These are phyloP conservation scores for Drepanosiphum platanoidis DNA, from an alignment of 2,888 invertebrate genomes.

Conservation along the genomic window DNA sequence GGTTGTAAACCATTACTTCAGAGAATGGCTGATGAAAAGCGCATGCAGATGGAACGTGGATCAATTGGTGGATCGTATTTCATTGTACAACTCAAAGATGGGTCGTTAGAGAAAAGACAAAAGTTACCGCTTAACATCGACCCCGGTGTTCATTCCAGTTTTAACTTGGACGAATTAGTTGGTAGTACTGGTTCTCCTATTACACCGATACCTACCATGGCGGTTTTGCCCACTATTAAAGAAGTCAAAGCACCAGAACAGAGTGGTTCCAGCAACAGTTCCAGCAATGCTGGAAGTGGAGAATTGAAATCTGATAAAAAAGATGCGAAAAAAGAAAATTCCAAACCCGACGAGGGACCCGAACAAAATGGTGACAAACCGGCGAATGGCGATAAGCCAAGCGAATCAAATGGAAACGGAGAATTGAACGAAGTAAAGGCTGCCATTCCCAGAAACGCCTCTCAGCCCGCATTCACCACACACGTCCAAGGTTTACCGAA, in stretches of 20 bases:
- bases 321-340: slow-evolving; percentile 66
- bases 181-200: slow-evolving; percentile 73
- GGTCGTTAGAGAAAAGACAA: slow-evolving; percentile 87
- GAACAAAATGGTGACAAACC: slow-evolving; percentile 63
- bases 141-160: slow-evolving; percentile 92
- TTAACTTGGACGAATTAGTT: slow-evolving; percentile 85
- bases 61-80: slow-evolving; percentile 89
- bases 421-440: slow-evolving; percentile 65
- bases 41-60: slow-evolving; percentile 89
- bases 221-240: slow-evolving; percentile 88
- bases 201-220: slow-evolving; percentile 83
- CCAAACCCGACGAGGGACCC: slow-evolving; percentile 65
- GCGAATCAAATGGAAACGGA: slow-evolving; percentile 25
- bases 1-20: slow-evolving; percentile 83
- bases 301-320: slow-evolving; percentile 65
- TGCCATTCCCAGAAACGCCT: slow-evolving; percentile 81
- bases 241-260: slow-evolving; percentile 78
- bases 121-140: slow-evolving; percentile 92
- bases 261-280: slow-evolving; percentile 70
- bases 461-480: slow-evolving; percentile 85
- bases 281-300: slow-evolving; percentile 69
- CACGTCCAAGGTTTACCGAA: slow-evolving; percentile 80
- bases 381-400: slow-evolving; percentile 52
- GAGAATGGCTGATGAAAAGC: slow-evolving; percentile 92
- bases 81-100: slow-evolving; percentile 87